Evolutionary conservation across 2,888 invertebrate species (phyloP).

Genomic region (Nomada goodeniana): DNA sequence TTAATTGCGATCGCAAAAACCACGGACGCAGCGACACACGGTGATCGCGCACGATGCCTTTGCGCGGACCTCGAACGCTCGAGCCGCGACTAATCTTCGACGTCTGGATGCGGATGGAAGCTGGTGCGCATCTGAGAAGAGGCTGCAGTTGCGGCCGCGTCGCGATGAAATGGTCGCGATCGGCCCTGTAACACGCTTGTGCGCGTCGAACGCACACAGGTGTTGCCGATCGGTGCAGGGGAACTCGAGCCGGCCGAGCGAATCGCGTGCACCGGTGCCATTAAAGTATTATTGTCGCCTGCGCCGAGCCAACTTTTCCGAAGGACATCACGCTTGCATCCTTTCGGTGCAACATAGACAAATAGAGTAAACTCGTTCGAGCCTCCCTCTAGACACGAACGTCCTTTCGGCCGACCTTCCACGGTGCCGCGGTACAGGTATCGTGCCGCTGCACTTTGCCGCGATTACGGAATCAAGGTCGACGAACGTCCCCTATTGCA

Average conservation of each 20-base stretch:
- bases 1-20: conserved; percentile 13
- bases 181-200: conserved; percentile 15
- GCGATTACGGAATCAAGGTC: conserved; percentile 22
- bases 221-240: neutral
- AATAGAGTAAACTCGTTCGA: conserved; percentile 39
- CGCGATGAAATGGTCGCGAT: conserved; percentile 37
- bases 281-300: conserved; percentile 69
- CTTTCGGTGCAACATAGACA: conserved; percentile 40
- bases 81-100: conserved; percentile 14
- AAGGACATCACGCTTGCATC: conserved; percentile 52
- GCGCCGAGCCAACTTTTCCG: conserved; percentile 60
- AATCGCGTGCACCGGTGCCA: conserved; percentile 63
- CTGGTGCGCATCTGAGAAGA: neutral
- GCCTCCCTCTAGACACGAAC: conserved; percentile 36
- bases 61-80: neutral
- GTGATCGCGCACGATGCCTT: neutral
- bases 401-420: conserved; percentile 53
- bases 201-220: conserved; percentile 15
- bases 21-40: too few relatives aligned
- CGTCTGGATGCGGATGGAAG: conserved; percentile 4
- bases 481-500: neutral
- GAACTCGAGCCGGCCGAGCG: conserved; percentile 6
- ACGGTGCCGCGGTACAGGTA: conserved; percentile 8
- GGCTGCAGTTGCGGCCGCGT: neutral
- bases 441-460: neutral